phyloP scores from a whole-genome alignment of 1,140 invertebrate species.

The Laupala kohalensis region DNA sequence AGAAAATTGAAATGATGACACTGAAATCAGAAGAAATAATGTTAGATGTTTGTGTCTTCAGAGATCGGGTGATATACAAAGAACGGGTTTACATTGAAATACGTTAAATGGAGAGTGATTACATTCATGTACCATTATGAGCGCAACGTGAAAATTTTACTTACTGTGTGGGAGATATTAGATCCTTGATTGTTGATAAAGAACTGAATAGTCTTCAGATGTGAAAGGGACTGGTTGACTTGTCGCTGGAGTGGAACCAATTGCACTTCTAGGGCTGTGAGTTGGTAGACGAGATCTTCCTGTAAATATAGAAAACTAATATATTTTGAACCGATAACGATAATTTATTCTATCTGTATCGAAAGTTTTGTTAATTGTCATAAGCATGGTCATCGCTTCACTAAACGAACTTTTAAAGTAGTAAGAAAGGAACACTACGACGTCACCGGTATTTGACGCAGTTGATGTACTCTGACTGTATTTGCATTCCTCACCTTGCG shows the following conservation, averaged over 20 bases:
- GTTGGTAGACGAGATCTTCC: constrained; percentile 55
- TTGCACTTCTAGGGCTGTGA: constrained; percentile 59
- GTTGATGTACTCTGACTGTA: too few species aligned
- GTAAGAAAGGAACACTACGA: neutral
- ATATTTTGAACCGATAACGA: neutral
- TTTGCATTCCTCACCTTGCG: constrained; percentile 19
- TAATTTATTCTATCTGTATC: neutral
- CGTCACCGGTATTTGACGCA: neutral
- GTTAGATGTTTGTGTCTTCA: too few species aligned
- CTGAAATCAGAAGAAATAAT: too few species aligned
- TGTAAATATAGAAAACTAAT: constrained; percentile 18
- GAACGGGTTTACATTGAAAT: too few species aligned
- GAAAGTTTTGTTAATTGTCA: neutral
- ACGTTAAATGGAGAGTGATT: too few species aligned
- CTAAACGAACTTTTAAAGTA: neutral
- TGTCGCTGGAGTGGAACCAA: constrained; percentile 47
- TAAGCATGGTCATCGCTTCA: too few species aligned
- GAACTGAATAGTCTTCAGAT: constrained; percentile 58
- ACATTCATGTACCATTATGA: too few species aligned
- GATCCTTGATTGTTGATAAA: constrained; percentile 58
- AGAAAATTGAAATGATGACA: too few species aligned
- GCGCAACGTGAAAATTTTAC: neutral
- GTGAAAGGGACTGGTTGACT: constrained; percentile 55
- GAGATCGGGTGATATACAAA: too few species aligned
- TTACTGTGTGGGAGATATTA: constrained; percentile 50